Evolutionary conservation across 2,113 vertebrate genomes (phyloP).

Genomic region (Geothlypis trichas): DNA sequence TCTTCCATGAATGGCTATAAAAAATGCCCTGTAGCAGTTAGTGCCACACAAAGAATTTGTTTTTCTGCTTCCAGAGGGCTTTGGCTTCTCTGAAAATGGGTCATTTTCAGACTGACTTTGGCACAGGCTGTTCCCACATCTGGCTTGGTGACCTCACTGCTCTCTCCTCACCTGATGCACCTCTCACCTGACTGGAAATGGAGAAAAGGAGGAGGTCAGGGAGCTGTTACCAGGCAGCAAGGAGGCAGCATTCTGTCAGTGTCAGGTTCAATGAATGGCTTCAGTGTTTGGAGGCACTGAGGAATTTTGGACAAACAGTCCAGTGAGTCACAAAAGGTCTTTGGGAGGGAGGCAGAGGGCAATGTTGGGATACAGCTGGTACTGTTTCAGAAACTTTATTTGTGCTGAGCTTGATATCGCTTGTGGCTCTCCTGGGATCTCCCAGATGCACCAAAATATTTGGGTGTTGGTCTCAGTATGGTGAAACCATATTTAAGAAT

Average conservation of each 20-base stretch:
- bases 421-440: neutral
- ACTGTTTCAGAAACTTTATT: neutral
- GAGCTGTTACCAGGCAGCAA: conserved; percentile 55
- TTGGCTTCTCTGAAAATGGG: neutral
- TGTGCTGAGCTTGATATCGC: neutral
- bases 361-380: neutral
- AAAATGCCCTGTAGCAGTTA: neutral
- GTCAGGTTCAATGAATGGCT: conserved; percentile 64
- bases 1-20: neutral
- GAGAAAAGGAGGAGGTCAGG: neutral
- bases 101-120: conserved; percentile 21
- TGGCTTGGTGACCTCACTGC: conserved; percentile 3
- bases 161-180: neutral
- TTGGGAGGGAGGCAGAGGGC: neutral
- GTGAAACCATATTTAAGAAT: neutral
- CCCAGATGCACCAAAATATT: neutral
- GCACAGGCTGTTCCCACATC: neutral
- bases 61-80: conserved; percentile 16
- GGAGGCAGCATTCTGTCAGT: neutral
- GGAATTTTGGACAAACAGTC: conserved; percentile 30
- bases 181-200: conserved; percentile 51
- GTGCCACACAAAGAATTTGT: conserved; percentile 17
- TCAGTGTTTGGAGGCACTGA: conserved; percentile 49
- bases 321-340: conserved; percentile 54
- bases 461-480: neutral